Conservation (phyloP, 2,888 invertebrate species). For the Balanococcus diminutus region DNA sequence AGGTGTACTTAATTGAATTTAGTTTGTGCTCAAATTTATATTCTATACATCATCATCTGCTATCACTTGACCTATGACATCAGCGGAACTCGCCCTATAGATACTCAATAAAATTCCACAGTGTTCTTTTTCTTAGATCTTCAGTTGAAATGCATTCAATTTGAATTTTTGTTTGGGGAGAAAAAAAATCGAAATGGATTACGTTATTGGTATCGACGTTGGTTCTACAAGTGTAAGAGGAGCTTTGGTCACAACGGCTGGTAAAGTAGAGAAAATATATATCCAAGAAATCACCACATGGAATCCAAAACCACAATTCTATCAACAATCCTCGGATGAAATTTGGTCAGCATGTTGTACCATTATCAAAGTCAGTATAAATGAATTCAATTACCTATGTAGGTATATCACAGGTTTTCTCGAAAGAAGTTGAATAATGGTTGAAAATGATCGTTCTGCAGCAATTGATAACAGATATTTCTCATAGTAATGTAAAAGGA, state of each 20-base stretch:
- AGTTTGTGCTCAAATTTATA: too few species aligned
- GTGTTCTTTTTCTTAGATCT: too few species aligned
- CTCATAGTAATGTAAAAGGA: conserved; percentile 69
- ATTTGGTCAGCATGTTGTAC: conserved; percentile 80
- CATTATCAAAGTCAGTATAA: conserved; percentile 75
- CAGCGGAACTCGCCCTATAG: too few species aligned
- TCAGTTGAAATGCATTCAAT: too few species aligned
- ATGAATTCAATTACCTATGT: too few species aligned
- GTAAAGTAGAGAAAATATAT: conserved; percentile 71
- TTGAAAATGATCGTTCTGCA: neutral
- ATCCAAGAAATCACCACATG: conserved; percentile 75
- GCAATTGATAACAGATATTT: conserved; percentile 4
- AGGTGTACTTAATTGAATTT: too few species aligned
- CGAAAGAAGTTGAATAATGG: neutral
- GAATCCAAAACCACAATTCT: conserved; percentile 77
- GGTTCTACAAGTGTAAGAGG: conserved; percentile 91
- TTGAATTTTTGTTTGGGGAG: neutral
- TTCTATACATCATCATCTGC: too few species aligned
- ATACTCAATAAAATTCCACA: too few species aligned
- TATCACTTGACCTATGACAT: too few species aligned
- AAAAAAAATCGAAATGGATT: neutral
- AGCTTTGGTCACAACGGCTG: conserved; percentile 74
- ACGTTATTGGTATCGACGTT: conserved; percentile 81
- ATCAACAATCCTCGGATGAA: conserved; percentile 88
- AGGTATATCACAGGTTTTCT: neutral